phyloP scores from a whole-genome alignment of 2,888 invertebrate species.

The Heliconius sara region DNA sequence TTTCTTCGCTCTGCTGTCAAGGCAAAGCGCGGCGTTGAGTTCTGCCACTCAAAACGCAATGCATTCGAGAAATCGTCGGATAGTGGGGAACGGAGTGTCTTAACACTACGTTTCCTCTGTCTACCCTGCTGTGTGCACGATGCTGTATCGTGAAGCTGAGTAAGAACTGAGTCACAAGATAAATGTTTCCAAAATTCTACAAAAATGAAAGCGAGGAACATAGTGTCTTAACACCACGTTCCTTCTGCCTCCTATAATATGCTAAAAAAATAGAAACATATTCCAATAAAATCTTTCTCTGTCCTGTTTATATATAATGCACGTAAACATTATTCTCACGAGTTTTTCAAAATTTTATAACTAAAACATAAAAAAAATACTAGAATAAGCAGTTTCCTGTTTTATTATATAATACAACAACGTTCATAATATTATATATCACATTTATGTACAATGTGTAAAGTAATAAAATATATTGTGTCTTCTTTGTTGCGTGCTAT shows the following conservation, averaged over 20 bases:
- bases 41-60: too few relatives aligned
- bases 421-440: neutral
- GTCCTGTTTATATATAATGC: too few relatives aligned
- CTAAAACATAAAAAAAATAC: neutral
- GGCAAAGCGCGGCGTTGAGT: too few relatives aligned
- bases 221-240: neutral
- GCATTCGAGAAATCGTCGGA: too few relatives aligned
- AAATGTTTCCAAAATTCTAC: neutral
- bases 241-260: neutral
- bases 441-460: conserved; percentile 1
- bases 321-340: neutral
- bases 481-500: neutral
- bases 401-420: neutral
- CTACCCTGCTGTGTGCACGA: too few relatives aligned
- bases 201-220: neutral
- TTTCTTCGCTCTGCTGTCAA: too few relatives aligned
- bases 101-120: too few relatives aligned
- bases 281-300: neutral
- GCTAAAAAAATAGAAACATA: neutral
- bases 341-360: neutral
- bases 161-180: neutral
- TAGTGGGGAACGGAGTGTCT: too few relatives aligned
- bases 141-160: neutral
- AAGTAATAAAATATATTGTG: conserved; percentile 13
- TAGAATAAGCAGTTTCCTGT: neutral